Evolutionary conservation across 1,140 invertebrate genomes (phyloP).

Genomic region (Mamestra configurata): DNA sequence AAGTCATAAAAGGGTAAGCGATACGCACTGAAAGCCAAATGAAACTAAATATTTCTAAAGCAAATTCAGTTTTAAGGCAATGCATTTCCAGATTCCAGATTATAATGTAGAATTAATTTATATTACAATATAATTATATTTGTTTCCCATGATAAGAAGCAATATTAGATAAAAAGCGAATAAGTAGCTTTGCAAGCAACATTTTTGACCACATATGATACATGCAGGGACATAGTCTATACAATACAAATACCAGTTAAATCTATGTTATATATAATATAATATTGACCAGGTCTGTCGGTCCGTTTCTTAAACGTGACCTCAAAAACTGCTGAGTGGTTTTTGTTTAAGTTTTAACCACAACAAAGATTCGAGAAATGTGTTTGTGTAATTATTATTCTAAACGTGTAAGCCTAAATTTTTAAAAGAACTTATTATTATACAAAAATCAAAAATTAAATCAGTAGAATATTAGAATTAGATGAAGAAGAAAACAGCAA

Average conservation of each 20-base stretch:
- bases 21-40: slow-evolving; percentile 17
- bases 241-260: slow-evolving; percentile 15
- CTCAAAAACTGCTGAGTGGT: not conserved
- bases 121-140: slow-evolving; percentile 1
- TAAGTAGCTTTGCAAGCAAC: slow-evolving; percentile 34
- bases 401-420: not conserved
- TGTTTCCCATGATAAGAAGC: slow-evolving; percentile 19
- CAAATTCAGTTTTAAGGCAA: slow-evolving; percentile 45
- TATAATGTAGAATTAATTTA: slow-evolving; percentile 5
- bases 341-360: not conserved
- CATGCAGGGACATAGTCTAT: slow-evolving; percentile 34
- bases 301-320: not conserved
- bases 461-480: not conserved
- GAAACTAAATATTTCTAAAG: slow-evolving; percentile 35
- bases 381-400: slow-evolving; percentile 3
- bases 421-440: not conserved
- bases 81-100: not conserved
- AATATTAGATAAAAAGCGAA: slow-evolving; percentile 48
- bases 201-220: slow-evolving; percentile 11
- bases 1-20: slow-evolving; percentile 39
- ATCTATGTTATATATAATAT: not conserved
- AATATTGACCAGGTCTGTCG: slow-evolving; percentile 1
- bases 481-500: not conserved
- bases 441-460: not conserved
- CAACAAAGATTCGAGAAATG: not conserved